These are phyloP conservation scores for Onchidella celtica DNA, from an alignment of 2,888 invertebrate genomes.

Conservation along the genomic window DNA sequence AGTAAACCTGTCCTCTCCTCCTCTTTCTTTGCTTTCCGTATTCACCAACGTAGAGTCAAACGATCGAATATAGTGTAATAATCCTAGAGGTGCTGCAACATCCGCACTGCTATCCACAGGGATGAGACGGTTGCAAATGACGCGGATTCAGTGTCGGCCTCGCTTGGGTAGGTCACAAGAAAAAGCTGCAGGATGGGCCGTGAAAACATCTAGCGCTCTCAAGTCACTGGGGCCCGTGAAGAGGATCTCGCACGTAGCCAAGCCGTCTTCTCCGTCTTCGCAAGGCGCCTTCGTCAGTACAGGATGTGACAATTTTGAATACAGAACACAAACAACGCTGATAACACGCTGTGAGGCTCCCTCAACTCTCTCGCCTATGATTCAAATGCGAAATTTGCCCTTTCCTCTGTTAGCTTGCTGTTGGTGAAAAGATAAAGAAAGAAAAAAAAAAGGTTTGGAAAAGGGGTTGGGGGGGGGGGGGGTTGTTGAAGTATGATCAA, in stretches of 20 bases:
- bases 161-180: neutral
- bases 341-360: neutral
- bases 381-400: neutral
- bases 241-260: neutral
- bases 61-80: neutral
- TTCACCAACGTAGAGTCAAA: neutral
- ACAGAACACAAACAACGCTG: neutral
- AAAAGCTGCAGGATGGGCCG: neutral
- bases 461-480: too few relatives aligned
- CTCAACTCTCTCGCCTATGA: too few relatives aligned
- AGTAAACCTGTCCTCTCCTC: neutral
- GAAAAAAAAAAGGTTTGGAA: too few relatives aligned
- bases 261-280: neutral
- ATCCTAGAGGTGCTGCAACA: neutral
- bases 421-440: neutral
- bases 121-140: neutral
- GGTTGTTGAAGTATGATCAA: too few relatives aligned
- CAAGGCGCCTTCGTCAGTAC: neutral
- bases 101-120: slow-evolving; percentile 6
- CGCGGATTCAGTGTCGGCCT: too few relatives aligned
- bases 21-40: neutral
- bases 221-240: neutral
- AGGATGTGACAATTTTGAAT: slow-evolving; percentile 3
- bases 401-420: neutral
- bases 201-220: neutral